Conservation (phyloP, 2,113 vertebrate species). For the Coryphaenoides rupestris region DNA sequence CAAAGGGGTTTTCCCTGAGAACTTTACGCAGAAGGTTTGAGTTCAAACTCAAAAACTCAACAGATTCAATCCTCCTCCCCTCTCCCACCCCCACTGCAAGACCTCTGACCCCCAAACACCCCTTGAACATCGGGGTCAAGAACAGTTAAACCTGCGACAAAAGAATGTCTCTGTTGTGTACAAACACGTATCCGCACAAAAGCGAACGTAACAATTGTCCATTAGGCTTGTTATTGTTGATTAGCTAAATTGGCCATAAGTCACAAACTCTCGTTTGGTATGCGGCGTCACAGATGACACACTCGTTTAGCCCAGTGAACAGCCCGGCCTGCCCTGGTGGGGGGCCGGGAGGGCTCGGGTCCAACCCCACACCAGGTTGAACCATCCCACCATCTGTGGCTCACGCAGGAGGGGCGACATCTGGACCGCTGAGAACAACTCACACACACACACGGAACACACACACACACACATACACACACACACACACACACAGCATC, state of each 20-base stretch:
- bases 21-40: constrained; percentile 92
- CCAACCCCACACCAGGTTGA: constrained; percentile 15
- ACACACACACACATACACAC: too few species aligned
- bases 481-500: too few species aligned
- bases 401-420: constrained; percentile 1
- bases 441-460: not conserved
- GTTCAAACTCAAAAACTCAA: constrained; percentile 38
- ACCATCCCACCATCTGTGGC: constrained; percentile 28
- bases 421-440: not conserved
- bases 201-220: too few species aligned
- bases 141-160: too few species aligned
- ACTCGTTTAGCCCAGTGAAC: constrained; percentile 54
- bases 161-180: too few species aligned
- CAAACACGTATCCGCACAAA: too few species aligned
- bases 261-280: constrained; percentile 54
- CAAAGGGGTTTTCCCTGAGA: constrained; percentile 94
- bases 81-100: too few species aligned
- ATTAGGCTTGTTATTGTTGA: too few species aligned
- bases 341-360: constrained; percentile 18
- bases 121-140: too few species aligned
- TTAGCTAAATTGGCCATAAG: constrained; percentile 63
- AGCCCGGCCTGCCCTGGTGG: constrained; percentile 42
- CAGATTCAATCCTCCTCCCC: too few species aligned
- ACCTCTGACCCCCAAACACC: too few species aligned
- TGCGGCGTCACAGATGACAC: constrained; percentile 61